These are phyloP conservation scores for Eristalis intricaria DNA, from an alignment of 2,888 invertebrate genomes.

Conservation along the genomic window DNA sequence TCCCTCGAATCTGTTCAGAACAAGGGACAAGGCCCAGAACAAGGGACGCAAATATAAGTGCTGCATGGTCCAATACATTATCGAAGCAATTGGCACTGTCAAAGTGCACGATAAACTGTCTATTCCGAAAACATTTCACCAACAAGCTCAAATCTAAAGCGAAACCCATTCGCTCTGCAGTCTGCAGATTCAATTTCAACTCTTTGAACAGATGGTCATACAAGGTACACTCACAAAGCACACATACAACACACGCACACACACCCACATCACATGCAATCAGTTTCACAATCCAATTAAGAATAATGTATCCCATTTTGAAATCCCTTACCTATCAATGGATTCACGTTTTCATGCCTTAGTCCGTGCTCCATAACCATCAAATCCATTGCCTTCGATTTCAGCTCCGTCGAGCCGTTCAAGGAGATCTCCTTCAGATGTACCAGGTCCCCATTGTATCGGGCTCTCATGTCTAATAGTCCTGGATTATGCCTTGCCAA, in stretches of 20 bases:
- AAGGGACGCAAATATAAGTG: neutral
- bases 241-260: neutral
- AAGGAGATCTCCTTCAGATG: constrained; percentile 90
- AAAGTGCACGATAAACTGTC: neutral
- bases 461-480: constrained; percentile 87
- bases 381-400: constrained; percentile 90
- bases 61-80: neutral
- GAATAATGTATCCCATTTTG: constrained; percentile 4
- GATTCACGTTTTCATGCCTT: constrained; percentile 95
- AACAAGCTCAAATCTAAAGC: neutral
- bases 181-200: neutral
- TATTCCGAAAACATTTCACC: neutral
- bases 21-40: neutral
- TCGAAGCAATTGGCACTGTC: neutral
- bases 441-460: constrained; percentile 95
- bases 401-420: constrained; percentile 86
- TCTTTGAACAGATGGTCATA: neutral
- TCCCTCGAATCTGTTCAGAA: neutral
- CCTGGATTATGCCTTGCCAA: constrained; percentile 84
- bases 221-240: neutral
- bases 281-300: constrained; percentile 14
- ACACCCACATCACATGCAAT: neutral
- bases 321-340: constrained; percentile 85
- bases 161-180: neutral
- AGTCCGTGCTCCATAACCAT: constrained; percentile 91